Evolutionary conservation across 2,888 invertebrate species (phyloP).

Genomic region (Cataglyphis altisquamis): DNA sequence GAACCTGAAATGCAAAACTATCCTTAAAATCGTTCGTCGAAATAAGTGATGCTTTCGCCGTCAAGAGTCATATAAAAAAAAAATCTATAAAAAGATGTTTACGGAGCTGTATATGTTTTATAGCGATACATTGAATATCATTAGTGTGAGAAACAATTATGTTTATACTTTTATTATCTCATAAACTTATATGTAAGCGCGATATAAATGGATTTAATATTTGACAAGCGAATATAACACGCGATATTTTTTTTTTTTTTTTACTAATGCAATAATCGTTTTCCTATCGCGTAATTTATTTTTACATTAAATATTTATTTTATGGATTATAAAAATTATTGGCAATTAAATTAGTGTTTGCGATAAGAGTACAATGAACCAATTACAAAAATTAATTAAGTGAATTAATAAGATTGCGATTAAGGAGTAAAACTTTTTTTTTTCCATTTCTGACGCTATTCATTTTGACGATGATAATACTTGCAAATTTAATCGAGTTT

Average conservation of each 20-base stretch:
- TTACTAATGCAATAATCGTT: neutral
- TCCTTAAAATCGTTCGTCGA: neutral
- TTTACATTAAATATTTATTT: neutral
- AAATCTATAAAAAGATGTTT: neutral
- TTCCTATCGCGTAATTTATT: neutral
- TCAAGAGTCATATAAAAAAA: neutral
- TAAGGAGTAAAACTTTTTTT: neutral
- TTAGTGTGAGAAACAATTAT: neutral
- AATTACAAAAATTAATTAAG: neutral
- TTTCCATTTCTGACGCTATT: slow-evolving; percentile 3
- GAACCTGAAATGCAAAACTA: slow-evolving; percentile 86
- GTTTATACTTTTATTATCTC: neutral
- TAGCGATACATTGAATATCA: slow-evolving; percentile 2
- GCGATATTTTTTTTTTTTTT: neutral
- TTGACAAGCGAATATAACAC: neutral
- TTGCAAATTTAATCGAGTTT: slow-evolving; percentile 20
- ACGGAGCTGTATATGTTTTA: neutral
- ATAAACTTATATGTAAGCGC: neutral
- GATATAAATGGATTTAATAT: neutral
- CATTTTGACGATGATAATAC: slow-evolving; percentile 18
- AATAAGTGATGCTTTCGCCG: neutral
- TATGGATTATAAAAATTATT: neutral
- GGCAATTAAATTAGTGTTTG: neutral
- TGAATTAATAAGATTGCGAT: neutral
- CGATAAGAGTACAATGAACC: neutral